Percentiles rank a stretch among this genome's conserved stretches.
These are phyloP conservation scores for Cryptus armator DNA, from an alignment of 2,888 invertebrate species.

Conservation along the genomic window DNA sequence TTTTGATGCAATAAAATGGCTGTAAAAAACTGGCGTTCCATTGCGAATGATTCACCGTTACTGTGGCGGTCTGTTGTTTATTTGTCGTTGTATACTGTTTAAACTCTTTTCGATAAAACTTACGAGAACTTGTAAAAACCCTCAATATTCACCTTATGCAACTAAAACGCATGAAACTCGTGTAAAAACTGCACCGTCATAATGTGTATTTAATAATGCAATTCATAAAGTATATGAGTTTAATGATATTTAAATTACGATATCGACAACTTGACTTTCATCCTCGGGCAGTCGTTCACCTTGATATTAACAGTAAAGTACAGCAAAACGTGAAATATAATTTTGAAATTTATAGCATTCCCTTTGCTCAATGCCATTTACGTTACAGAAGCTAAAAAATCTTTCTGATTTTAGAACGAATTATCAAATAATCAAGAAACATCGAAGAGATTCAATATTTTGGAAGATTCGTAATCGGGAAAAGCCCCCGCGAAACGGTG, in stretches of 20 bases:
- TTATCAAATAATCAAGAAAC: neutral
- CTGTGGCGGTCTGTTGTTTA: too few species aligned
- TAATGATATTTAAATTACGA: slow-evolving; percentile 12
- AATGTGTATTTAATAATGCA: too few species aligned
- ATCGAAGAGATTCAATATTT: slow-evolving; percentile 1
- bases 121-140: too few species aligned
- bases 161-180: too few species aligned
- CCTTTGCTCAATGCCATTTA: neutral
- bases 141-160: too few species aligned
- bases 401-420: neutral
- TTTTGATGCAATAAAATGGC: too few species aligned
- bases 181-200: too few species aligned
- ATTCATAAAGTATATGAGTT: neutral
- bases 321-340: neutral
- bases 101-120: too few species aligned
- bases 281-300: slow-evolving; percentile 42
- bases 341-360: neutral
- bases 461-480: neutral
- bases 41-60: too few species aligned
- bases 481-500: neutral
- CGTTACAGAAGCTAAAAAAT: neutral
- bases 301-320: slow-evolving; percentile 22
- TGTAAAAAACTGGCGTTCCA: too few species aligned
- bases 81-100: too few species aligned
- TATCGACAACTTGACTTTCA: slow-evolving; percentile 37